Conservation (phyloP, 2,797 vertebrate genomes). For the Sebastes variabilis region DNA sequence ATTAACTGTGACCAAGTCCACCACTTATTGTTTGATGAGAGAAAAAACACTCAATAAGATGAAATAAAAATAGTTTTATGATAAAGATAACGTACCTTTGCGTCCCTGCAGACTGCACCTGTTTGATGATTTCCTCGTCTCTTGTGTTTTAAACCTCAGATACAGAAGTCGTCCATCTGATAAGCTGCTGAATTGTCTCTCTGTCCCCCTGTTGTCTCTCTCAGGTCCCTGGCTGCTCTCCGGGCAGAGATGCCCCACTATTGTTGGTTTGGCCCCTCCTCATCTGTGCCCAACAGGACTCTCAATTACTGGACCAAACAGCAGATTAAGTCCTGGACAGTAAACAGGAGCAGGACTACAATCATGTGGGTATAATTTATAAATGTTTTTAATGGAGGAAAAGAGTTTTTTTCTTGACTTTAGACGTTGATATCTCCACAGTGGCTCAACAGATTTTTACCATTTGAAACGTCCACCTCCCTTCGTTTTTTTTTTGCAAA, state of each 20-base stretch:
- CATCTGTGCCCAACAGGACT: background rate
- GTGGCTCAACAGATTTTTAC: background rate
- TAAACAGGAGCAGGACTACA: background rate
- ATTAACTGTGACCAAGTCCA: background rate
- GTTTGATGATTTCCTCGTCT: background rate
- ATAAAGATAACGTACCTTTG: constrained; percentile 32
- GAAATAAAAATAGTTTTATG: background rate
- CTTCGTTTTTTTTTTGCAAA: background rate
- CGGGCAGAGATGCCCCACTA: constrained; percentile 36
- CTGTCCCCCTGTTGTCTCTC: background rate
- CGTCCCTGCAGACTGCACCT: background rate
- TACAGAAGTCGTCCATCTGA: background rate
- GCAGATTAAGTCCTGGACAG: background rate
- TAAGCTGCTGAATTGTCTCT: constrained; percentile 5
- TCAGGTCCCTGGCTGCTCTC: constrained; percentile 9
- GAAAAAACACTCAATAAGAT: background rate
- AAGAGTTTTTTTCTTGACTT: background rate
- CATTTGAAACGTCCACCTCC: background rate
- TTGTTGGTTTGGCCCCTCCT: constrained; percentile 74
- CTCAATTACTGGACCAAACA: constrained; percentile 30
- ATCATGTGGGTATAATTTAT: background rate
- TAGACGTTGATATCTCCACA: background rate
- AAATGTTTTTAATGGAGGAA: background rate
- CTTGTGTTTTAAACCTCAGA: background rate
- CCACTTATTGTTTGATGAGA: background rate